These are phyloP conservation scores for Apotomis turbidana DNA, from an alignment of 2,888 invertebrate species.

Conservation along the genomic window DNA sequence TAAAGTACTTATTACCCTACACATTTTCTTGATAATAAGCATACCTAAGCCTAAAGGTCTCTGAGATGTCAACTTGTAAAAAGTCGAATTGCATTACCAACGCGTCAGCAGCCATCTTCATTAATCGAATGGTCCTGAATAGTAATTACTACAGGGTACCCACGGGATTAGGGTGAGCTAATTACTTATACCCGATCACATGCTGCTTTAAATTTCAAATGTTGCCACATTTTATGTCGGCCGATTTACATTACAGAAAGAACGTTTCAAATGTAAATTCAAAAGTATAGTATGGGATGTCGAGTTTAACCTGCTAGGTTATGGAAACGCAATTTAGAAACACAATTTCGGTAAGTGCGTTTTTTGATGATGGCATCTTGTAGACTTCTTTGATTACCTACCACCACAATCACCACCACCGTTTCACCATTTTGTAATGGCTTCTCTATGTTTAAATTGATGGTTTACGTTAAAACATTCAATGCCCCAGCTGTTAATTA, in stretches of 20 bases:
- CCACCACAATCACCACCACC: too few species aligned
- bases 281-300: slow-evolving; percentile 8
- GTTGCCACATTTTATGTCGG: slow-evolving; percentile 11
- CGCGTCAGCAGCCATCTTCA: slow-evolving; percentile 20
- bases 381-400: too few species aligned
- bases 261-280: slow-evolving; percentile 9
- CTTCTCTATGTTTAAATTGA: too few species aligned
- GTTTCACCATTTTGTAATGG: too few species aligned
- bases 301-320: too few species aligned
- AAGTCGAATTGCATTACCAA: slow-evolving; percentile 2
- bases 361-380: too few species aligned
- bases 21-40: background rate
- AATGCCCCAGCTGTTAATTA: too few species aligned
- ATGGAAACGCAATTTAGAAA: too few species aligned
- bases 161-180: slow-evolving; percentile 23
- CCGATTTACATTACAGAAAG: slow-evolving; percentile 17
- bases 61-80: slow-evolving; percentile 5
- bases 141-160: slow-evolving; percentile 26
- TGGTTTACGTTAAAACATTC: too few species aligned
- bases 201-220: slow-evolving; percentile 26
- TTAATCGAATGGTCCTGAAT: slow-evolving; percentile 26
- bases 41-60: background rate
- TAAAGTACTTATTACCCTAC: too few species aligned
- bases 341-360: too few species aligned
- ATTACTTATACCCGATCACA: slow-evolving; percentile 32